Conservation (phyloP, 2,113 vertebrate genomes). For the Phalacrocorax brasilianus region DNA sequence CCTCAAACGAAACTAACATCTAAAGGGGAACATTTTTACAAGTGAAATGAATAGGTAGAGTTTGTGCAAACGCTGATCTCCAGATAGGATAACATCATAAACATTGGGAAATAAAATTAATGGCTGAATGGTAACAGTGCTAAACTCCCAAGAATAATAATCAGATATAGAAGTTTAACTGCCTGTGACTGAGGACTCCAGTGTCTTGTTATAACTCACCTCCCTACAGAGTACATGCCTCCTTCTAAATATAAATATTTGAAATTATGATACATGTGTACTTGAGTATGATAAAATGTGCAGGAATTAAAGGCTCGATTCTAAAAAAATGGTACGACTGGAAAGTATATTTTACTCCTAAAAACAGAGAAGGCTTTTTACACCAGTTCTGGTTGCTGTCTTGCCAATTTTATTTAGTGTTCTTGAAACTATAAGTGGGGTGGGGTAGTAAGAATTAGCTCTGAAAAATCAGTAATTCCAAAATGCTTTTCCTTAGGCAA, state of each 20-base stretch:
- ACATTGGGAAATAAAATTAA: conserved; percentile 44
- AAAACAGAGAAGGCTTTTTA: neutral
- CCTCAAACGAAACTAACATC: neutral
- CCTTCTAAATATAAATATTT: conserved; percentile 41
- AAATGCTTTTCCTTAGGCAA: neutral
- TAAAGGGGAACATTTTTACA: neutral
- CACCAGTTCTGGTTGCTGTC: neutral
- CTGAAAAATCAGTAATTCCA: neutral
- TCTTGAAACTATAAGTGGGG: neutral
- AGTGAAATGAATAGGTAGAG: neutral
- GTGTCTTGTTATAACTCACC: neutral
- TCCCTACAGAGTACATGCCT: neutral
- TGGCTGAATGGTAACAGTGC: conserved; percentile 22
- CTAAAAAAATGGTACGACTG: neutral
- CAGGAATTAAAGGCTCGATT: neutral
- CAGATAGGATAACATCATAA: conserved; percentile 34
- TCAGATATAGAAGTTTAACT: conserved; percentile 23
- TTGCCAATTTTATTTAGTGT: neutral
- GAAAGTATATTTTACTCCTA: neutral
- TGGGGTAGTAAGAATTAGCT: neutral
- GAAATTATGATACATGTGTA: neutral
- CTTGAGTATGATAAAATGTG: neutral
- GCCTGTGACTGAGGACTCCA: conserved; percentile 34
- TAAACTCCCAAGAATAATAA: conserved; percentile 28
- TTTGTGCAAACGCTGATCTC: conserved; percentile 16